phyloP scores from a whole-genome alignment of 92 coral and sea anemone genomes.

The Zoanthus gigantus region DNA sequence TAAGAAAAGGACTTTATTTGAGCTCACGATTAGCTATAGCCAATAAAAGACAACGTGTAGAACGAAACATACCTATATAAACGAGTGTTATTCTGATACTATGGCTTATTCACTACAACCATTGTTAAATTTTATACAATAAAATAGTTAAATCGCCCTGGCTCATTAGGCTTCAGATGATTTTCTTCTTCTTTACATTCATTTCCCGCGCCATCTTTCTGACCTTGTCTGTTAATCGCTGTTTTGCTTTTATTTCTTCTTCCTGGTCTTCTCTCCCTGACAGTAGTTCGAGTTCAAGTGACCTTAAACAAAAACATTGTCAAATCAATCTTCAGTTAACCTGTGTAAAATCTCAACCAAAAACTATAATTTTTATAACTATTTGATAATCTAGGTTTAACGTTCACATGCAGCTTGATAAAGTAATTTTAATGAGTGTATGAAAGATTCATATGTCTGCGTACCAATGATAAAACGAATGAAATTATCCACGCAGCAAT shows the following conservation, averaged over 20 bases:
- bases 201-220: conserved; percentile 52
- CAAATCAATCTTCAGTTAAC: conserved; percentile 4
- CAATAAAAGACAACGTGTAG: conserved; percentile 3
- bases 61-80: conserved; percentile 6
- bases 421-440: conserved; percentile 29
- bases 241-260: conserved; percentile 44
- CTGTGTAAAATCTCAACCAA: conserved; percentile 13
- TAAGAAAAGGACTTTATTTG: neutral
- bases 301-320: conserved; percentile 17
- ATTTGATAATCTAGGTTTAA: conserved; percentile 27
- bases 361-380: conserved; percentile 12
- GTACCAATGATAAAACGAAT: conserved; percentile 2
- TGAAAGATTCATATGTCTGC: conserved; percentile 21
- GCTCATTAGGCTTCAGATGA: conserved; percentile 22
- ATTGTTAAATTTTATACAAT: neutral
- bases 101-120: neutral
- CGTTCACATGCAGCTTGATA: conserved; percentile 35
- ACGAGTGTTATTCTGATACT: neutral
- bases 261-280: conserved; percentile 49
- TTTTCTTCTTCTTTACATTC: conserved; percentile 39
- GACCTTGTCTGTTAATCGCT: conserved; percentile 56
- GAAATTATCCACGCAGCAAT: conserved; percentile 45
- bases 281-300: conserved; percentile 42
- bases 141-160: neutral
- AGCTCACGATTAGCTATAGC: conserved; percentile 11